Base-by-base conservation (phyloP, 2,888 invertebrate species). In the Theodoxus fluviatilis region DNA sequence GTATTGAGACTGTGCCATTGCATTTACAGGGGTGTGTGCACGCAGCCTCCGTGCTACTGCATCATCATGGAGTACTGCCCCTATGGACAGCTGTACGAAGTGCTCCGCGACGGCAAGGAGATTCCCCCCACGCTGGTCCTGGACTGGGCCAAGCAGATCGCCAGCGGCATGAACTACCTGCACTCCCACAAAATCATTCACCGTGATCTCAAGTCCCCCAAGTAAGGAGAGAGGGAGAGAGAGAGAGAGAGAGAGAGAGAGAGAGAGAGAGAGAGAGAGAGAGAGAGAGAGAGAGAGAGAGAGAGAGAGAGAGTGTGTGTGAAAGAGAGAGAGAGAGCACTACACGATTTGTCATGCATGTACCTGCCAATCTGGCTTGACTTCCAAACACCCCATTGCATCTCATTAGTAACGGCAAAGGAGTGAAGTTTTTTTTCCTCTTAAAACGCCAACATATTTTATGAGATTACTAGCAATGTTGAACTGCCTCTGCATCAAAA, bases 11-110 rank as follows among this genome's bases (percentile, higher is more conserved):
- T n/a, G n/a, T n/a, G n/a, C n/a, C n/a, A n/a, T n/a, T n/a, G 28
- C 67, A 73, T 83, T 86, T 86, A 57, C 88, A 93, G 93, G 85
- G 99, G 98, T 65, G 94, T 98, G 4, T 98, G 97, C 86, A 94
- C 94, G 0, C 93, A 94, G 84, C 91, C 94, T 6, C 96, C 96
- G 0, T 94, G 94, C 81, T 96, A 93, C 85, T 96, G 96, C 86
- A 94, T 99, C 77, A 92, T 99, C 69, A 99, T 99, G 99, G 99
- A 99, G 86, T 99, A 92, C 88, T 99, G 99, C 86, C 94, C 96
- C 2, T 94, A 94, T 82, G 98, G 98, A 2, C 94, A 97, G 31
- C 90, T 99, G 57, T 98, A 94, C 87, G 94, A 96, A 86, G 92
- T 96, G 82, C 90, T 99, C 69, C 91, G 92, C 81, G 93, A 93